These are phyloP conservation scores for Beris morrisii DNA, from an alignment of 2,888 invertebrate genomes.

Conservation along the genomic window DNA sequence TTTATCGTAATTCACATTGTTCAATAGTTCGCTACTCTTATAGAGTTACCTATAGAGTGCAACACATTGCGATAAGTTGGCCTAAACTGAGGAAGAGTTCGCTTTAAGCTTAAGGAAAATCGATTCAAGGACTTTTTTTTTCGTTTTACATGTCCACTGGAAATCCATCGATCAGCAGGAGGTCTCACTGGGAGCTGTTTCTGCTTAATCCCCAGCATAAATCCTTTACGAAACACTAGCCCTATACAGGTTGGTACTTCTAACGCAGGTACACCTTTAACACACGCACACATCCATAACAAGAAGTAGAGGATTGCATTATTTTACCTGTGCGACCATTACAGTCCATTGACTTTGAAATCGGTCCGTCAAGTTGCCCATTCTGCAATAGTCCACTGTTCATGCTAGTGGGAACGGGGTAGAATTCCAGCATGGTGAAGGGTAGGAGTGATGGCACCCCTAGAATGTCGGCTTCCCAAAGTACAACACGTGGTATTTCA, in stretches of 20 bases:
- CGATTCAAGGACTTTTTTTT: too few relatives aligned
- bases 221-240: background rate
- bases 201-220: background rate
- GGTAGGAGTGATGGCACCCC: background rate
- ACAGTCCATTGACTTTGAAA: constrained; percentile 64
- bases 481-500: constrained; percentile 19
- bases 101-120: too few relatives aligned
- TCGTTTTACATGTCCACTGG: too few relatives aligned
- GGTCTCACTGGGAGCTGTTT: too few relatives aligned
- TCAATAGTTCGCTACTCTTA: too few relatives aligned
- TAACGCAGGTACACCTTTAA: too few relatives aligned
- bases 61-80: too few relatives aligned
- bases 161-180: too few relatives aligned
- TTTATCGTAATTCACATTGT: too few relatives aligned
- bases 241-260: background rate
- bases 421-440: constrained; percentile 44
- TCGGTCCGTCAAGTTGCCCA: constrained; percentile 43
- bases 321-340: constrained; percentile 65
- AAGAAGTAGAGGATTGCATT: constrained; percentile 2
- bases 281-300: background rate
- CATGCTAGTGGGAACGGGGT: constrained; percentile 47
- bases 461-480: background rate
- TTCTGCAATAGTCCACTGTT: constrained; percentile 37
- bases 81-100: too few relatives aligned
- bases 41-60: too few relatives aligned